Percentiles rank a stretch among this genome's conserved stretches.
These are phyloP conservation scores for Balanococcus diminutus DNA, from an alignment of 2,888 invertebrate species.

Conservation along the genomic window DNA sequence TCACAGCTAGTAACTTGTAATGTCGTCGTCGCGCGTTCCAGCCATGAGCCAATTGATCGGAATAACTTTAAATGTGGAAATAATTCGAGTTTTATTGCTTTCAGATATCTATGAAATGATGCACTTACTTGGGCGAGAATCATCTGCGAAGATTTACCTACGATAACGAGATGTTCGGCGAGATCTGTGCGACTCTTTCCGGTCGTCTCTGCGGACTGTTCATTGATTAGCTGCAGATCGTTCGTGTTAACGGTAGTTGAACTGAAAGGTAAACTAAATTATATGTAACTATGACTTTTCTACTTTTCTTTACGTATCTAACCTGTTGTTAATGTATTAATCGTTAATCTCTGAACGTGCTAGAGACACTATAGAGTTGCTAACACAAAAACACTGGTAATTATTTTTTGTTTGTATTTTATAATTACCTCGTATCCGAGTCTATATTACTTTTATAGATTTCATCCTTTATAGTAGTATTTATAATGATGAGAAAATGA, in stretches of 20 bases:
- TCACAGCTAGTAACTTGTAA: slow-evolving; percentile 25
- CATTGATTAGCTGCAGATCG: too few species aligned
- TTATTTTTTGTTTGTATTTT: not conserved
- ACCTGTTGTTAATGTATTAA: not conserved
- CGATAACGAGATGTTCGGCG: too few species aligned
- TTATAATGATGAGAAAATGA: not conserved
- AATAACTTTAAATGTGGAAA: slow-evolving; percentile 18
- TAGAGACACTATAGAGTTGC: too few species aligned
- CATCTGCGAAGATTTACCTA: too few species aligned
- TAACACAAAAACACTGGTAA: too few species aligned
- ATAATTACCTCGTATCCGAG: not conserved
- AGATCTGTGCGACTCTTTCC: not conserved
- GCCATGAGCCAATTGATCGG: not conserved
- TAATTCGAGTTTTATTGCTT: slow-evolving; percentile 25
- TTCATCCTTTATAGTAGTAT: not conserved
- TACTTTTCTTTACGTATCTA: not conserved
- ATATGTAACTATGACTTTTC: not conserved
- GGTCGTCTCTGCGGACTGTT: too few species aligned
- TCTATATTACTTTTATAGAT: not conserved
- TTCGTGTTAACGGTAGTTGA: not conserved
- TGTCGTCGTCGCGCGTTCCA: not conserved
- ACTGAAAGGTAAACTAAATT: not conserved
- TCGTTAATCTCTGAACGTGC: not conserved
- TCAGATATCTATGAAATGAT: not conserved
- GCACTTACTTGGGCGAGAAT: not conserved